These are phyloP conservation scores for Morone saxatilis DNA, from an alignment of 2,113 vertebrate species.

Conservation along the genomic window DNA sequence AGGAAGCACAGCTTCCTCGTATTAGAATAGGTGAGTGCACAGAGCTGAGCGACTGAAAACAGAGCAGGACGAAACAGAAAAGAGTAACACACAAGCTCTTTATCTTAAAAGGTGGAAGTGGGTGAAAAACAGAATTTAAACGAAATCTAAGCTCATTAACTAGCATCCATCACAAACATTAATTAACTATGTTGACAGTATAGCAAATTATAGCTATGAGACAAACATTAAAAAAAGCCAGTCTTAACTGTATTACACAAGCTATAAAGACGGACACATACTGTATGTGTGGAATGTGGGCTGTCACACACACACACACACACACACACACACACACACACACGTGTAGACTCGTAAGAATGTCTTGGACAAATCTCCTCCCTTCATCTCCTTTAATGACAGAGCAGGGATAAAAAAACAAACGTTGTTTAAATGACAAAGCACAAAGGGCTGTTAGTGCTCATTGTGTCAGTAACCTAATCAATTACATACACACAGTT, in stretches of 20 bases:
- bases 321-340: neutral
- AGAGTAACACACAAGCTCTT: neutral
- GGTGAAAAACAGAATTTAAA: neutral
- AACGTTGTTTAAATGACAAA: conserved; percentile 46
- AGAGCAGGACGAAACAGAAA: neutral
- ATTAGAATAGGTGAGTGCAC: neutral
- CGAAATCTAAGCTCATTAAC: conserved; percentile 18
- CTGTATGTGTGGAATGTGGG: neutral
- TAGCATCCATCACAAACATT: neutral
- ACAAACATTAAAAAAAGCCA: neutral
- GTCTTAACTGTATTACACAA: conserved; percentile 1
- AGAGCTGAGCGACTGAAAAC: neutral
- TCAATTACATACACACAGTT: conserved; percentile 10
- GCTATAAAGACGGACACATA: neutral
- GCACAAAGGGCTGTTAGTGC: conserved; percentile 3
- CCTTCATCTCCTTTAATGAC: conserved; percentile 65
- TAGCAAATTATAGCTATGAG: neutral
- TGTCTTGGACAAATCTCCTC: conserved; percentile 36
- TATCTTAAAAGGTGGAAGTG: conserved; percentile 1
- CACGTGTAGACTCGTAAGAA: neutral
- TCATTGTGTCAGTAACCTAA: conserved; percentile 5
- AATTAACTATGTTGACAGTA: neutral
- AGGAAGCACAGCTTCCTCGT: neutral
- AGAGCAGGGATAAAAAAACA: conserved; percentile 35
- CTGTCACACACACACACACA: neutral